A percentile compares a stretch with the other conserved stretches of the same genome.
phyloP scores from a whole-genome alignment of 2,113 vertebrate species.

The Lutjanus erythropterus region DNA sequence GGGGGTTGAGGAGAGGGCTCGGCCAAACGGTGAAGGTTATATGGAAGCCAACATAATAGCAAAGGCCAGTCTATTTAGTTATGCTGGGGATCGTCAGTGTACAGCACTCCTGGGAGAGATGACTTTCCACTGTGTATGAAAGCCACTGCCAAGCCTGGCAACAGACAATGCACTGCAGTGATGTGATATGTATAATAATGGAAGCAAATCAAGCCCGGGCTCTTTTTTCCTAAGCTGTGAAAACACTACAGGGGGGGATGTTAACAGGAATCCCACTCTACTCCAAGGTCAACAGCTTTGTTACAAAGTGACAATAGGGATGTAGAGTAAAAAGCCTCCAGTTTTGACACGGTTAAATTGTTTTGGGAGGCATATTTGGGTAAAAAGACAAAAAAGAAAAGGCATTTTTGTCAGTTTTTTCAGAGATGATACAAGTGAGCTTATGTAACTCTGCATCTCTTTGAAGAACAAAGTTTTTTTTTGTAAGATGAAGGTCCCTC shows the following conservation, averaged over 20 bases:
- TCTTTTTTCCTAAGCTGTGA: slow-evolving; percentile 50
- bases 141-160: slow-evolving; percentile 67
- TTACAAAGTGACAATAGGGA: slow-evolving; percentile 22
- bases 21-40: slow-evolving; percentile 63
- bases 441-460: slow-evolving; percentile 32
- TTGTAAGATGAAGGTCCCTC: slow-evolving; percentile 32
- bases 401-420: slow-evolving; percentile 6
- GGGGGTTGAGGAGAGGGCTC: slow-evolving; percentile 26
- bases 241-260: slow-evolving; percentile 49
- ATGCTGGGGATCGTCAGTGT: slow-evolving; percentile 58
- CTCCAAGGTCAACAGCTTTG: slow-evolving; percentile 53
- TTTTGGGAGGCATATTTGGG: slow-evolving; percentile 13
- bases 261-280: slow-evolving; percentile 35
- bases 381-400: background rate
- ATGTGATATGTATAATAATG: slow-evolving; percentile 76
- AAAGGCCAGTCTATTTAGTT: slow-evolving; percentile 65
- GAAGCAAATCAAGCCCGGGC: slow-evolving; percentile 61
- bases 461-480: slow-evolving; percentile 41
- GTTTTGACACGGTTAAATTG: background rate
- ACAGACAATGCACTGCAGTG: slow-evolving; percentile 65
- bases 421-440: slow-evolving; percentile 10
- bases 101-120: slow-evolving; percentile 62
- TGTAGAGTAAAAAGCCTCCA: background rate
- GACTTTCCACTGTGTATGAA: slow-evolving; percentile 46
- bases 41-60: slow-evolving; percentile 45